Percentiles rank a stretch among this genome's conserved stretches.
Conservation (phyloP, 2,888 invertebrate genomes). For the Erebia aethiops region DNA sequence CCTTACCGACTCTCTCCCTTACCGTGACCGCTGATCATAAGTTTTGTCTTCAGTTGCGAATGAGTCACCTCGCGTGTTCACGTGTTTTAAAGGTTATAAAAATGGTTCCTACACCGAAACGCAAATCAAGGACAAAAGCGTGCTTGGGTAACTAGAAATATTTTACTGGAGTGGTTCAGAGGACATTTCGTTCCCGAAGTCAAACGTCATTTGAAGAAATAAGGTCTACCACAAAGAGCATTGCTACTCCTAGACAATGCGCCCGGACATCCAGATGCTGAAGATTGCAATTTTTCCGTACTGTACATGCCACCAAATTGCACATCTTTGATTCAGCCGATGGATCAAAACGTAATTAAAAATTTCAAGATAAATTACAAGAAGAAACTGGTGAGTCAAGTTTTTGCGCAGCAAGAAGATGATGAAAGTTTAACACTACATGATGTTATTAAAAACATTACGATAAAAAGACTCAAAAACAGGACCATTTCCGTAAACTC, state of each 20-base stretch:
- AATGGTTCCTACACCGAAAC: too few relatives aligned
- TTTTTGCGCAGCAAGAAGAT: constrained; percentile 6
- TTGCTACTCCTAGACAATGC: not conserved
- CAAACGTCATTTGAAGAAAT: not conserved
- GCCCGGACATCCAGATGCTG: not conserved
- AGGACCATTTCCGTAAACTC: too few relatives aligned
- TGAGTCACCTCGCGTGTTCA: too few relatives aligned
- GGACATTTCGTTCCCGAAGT: not conserved
- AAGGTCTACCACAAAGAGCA: not conserved
- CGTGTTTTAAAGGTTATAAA: too few relatives aligned
- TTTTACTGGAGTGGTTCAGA: not conserved
- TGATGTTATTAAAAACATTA: constrained; percentile 3
- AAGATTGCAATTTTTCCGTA: not conserved
- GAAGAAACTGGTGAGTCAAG: constrained; percentile 1
- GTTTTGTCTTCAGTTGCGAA: too few relatives aligned
- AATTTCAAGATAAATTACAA: constrained; percentile 43
- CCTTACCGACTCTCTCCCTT: too few relatives aligned
- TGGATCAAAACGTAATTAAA: constrained; percentile 45
- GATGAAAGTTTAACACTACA: not conserved
- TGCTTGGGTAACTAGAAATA: constrained; percentile 1
- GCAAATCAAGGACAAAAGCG: not conserved
- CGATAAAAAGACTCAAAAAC: too few relatives aligned
- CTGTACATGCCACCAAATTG: constrained; percentile 41
- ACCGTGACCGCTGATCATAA: too few relatives aligned
- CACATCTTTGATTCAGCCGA: constrained; percentile 42